Evolutionary conservation across 2,888 invertebrate species (phyloP).

Genomic region (Aradus depressus): DNA sequence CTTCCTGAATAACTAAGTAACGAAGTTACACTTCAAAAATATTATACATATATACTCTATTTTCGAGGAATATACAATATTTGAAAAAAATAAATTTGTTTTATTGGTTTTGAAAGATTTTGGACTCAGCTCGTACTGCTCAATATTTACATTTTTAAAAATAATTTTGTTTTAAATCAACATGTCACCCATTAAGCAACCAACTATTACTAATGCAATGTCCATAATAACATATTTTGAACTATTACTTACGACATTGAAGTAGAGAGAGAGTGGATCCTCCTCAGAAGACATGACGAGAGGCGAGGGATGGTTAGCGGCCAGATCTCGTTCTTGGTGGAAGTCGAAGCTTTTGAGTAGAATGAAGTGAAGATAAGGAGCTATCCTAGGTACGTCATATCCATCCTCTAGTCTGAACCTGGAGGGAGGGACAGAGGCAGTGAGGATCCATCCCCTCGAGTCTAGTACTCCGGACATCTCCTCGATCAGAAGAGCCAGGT

Average conservation of each 20-base stretch:
- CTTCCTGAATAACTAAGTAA: too few species aligned
- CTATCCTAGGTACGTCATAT: conserved; percentile 49
- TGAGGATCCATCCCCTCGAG: conserved; percentile 45
- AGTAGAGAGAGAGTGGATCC: conserved; percentile 43
- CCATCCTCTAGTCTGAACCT: conserved; percentile 46
- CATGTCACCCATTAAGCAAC: too few species aligned
- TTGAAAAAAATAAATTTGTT: too few species aligned
- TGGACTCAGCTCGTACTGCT: too few species aligned
- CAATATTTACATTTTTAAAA: too few species aligned
- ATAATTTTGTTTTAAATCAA: too few species aligned
- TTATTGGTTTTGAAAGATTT: too few species aligned
- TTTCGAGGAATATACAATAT: too few species aligned
- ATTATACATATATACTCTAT: too few species aligned
- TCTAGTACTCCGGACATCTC: conserved; percentile 50
- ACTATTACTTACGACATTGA: conserved; percentile 41
- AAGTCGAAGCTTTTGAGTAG: conserved; percentile 56
- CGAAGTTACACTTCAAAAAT: too few species aligned
- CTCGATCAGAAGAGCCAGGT: conserved; percentile 46
- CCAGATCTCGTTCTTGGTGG: conserved; percentile 39
- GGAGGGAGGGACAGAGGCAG: conserved; percentile 47
- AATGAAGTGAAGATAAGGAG: conserved; percentile 52
- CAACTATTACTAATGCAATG: too few species aligned
- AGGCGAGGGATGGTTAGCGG: conserved; percentile 43
- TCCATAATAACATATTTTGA: too few species aligned
- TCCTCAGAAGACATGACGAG: conserved; percentile 38